Conservation (phyloP, 1,140 invertebrate species). For the Aphaenogaster rudis region DNA sequence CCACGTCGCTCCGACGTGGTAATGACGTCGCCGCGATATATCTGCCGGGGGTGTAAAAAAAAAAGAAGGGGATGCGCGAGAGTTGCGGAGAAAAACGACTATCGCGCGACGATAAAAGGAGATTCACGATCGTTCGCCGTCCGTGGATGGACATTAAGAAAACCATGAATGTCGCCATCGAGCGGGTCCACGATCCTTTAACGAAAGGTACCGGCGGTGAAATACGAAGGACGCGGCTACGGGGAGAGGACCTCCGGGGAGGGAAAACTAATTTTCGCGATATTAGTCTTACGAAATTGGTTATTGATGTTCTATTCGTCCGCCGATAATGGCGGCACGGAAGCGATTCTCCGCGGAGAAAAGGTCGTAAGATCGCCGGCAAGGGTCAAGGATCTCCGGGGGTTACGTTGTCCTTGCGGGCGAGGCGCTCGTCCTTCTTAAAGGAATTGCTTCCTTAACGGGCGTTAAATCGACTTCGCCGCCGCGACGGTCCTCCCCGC, state of each 20-base stretch:
- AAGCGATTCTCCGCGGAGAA: constrained; percentile 73
- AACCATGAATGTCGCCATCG: constrained; percentile 55
- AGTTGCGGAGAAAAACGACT: constrained; percentile 46
- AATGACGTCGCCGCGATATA: constrained; percentile 23
- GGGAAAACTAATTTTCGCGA: constrained; percentile 84
- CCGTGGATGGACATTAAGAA: constrained; percentile 70
- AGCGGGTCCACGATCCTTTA: constrained; percentile 64
- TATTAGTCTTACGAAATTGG: constrained; percentile 85
- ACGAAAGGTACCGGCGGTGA: constrained; percentile 56
- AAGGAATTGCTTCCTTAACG: constrained; percentile 78
- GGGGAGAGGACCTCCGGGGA: constrained; percentile 45
- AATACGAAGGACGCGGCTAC: constrained; percentile 41
- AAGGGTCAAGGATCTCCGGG: constrained; percentile 71
- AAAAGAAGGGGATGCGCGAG: background rate
- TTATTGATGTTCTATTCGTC: constrained; percentile 84
- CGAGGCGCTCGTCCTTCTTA: constrained; percentile 70
- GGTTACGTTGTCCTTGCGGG: constrained; percentile 61
- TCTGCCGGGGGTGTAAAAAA: constrained; percentile 14
- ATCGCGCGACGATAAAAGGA: constrained; percentile 70
- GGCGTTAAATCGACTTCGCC: constrained; percentile 78
- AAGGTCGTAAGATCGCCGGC: constrained; percentile 71
- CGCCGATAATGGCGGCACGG: constrained; percentile 73
- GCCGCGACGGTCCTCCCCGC: constrained; percentile 43
- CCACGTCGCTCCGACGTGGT: constrained; percentile 28
- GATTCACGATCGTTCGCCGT: constrained; percentile 65